Conservation (phyloP, 2,888 invertebrate species). For the Selenia dentaria region DNA sequence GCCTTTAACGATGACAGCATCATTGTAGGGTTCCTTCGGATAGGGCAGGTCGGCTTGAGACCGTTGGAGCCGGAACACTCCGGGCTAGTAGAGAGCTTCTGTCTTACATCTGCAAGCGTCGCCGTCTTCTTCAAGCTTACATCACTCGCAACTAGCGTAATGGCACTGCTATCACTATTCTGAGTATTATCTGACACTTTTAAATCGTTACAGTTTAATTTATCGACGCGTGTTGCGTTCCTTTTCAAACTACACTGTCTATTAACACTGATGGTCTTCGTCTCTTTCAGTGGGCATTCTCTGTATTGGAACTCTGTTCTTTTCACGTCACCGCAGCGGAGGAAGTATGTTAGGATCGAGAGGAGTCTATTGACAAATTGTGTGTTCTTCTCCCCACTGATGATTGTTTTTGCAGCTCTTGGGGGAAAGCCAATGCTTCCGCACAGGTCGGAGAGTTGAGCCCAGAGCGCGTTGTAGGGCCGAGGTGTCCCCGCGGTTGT, state of each 20-base stretch:
- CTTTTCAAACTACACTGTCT: constrained; percentile 36
- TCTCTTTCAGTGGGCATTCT: constrained; percentile 61
- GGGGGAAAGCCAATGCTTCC: constrained; percentile 93
- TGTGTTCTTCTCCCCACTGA: constrained; percentile 88
- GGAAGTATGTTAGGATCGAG: constrained; percentile 93
- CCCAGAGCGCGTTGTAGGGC: constrained; percentile 96
- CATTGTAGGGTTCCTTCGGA: constrained; percentile 63
- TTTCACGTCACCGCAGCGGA: constrained; percentile 90
- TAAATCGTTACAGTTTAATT: constrained; percentile 36
- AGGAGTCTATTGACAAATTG: constrained; percentile 90
- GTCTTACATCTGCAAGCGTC: constrained; percentile 63
- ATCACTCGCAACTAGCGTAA: constrained; percentile 59
- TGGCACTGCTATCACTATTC: constrained; percentile 62
- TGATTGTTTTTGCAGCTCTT: constrained; percentile 91
- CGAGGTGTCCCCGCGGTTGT: constrained; percentile 27
- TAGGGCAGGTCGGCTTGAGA: constrained; percentile 43
- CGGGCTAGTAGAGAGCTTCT: constrained; percentile 68
- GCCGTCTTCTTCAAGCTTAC: constrained; percentile 61
- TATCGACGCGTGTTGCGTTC: constrained; percentile 39
- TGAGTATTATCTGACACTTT: constrained; percentile 57
- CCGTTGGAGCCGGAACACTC: constrained; percentile 45
- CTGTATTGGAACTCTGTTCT: constrained; percentile 71
- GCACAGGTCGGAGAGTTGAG: constrained; percentile 93
- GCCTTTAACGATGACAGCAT: constrained; percentile 53
- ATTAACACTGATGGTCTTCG: constrained; percentile 53